Conservation (phyloP, 2,888 invertebrate genomes). For the Ceriagrion tenellum region DNA sequence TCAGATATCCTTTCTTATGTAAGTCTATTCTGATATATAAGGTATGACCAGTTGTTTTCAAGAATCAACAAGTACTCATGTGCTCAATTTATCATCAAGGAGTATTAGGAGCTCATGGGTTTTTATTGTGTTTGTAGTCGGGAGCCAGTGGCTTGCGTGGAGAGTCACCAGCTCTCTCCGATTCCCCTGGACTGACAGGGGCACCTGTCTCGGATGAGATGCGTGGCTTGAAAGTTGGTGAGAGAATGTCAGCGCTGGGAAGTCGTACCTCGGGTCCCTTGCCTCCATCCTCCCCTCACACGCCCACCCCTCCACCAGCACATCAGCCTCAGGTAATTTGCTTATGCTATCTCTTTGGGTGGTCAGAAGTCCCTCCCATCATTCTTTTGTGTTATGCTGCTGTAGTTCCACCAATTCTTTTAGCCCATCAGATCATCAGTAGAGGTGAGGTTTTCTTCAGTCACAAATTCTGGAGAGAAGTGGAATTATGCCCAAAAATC, state of each 20-base stretch:
- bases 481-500: no score
- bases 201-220: slow-evolving; percentile 43
- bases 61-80: no score
- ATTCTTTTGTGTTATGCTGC: background rate
- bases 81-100: background rate
- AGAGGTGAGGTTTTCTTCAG: no score
- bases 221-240: slow-evolving; percentile 34
- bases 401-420: background rate
- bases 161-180: slow-evolving; percentile 54
- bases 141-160: slow-evolving; percentile 57
- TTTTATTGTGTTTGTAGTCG: background rate
- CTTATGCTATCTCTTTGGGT: background rate
- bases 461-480: no score
- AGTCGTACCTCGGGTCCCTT: slow-evolving; percentile 19
- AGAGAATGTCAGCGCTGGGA: slow-evolving; percentile 42
- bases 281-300: slow-evolving; percentile 55
- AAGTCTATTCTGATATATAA: no score
- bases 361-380: background rate
- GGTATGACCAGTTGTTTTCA: no score
- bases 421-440: no score
- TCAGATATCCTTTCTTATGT: no score
- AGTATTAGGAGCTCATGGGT: background rate
- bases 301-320: slow-evolving; percentile 55
- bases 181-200: slow-evolving; percentile 54
- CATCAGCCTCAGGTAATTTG: slow-evolving; percentile 56